Evolutionary conservation across 2,797 vertebrate species (phyloP).

Genomic region (Danio choprae): DNA sequence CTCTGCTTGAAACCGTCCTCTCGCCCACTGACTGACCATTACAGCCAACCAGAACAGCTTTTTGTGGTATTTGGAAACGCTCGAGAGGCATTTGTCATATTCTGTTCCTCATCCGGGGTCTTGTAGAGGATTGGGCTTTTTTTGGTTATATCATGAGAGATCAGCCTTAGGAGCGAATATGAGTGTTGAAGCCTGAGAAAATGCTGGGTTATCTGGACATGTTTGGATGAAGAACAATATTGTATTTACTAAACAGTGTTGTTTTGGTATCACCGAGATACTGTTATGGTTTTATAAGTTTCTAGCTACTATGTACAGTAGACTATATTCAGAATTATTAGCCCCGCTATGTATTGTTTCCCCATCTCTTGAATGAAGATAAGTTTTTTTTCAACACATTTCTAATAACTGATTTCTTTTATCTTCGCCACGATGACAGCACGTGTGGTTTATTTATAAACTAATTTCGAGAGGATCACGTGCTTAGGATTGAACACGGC

Average conservation of each 20-base stretch:
- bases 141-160: slow-evolving; percentile 1
- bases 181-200: not conserved
- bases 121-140: not conserved
- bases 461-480: too few relatives aligned
- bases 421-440: too few relatives aligned
- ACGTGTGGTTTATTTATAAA: too few relatives aligned
- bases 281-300: not conserved
- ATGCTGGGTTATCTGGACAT: not conserved
- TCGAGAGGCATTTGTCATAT: slow-evolving; percentile 19
- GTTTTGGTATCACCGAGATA: too few relatives aligned
- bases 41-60: too few relatives aligned
- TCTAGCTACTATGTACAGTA: not conserved
- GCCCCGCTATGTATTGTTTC: too few relatives aligned
- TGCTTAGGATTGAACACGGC: too few relatives aligned
- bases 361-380: too few relatives aligned
- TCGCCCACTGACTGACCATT: slow-evolving; percentile 18
- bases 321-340: too few relatives aligned
- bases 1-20: slow-evolving; percentile 68
- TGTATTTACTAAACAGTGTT: not conserved
- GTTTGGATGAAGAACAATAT: not conserved
- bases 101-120: slow-evolving; percentile 16
- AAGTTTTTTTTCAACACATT: too few relatives aligned
- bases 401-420: too few relatives aligned
- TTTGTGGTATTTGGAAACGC: slow-evolving; percentile 29
- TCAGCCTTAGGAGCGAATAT: not conserved